Conservation (phyloP, 2,113 vertebrate genomes). For the Trematocara variabile region DNA sequence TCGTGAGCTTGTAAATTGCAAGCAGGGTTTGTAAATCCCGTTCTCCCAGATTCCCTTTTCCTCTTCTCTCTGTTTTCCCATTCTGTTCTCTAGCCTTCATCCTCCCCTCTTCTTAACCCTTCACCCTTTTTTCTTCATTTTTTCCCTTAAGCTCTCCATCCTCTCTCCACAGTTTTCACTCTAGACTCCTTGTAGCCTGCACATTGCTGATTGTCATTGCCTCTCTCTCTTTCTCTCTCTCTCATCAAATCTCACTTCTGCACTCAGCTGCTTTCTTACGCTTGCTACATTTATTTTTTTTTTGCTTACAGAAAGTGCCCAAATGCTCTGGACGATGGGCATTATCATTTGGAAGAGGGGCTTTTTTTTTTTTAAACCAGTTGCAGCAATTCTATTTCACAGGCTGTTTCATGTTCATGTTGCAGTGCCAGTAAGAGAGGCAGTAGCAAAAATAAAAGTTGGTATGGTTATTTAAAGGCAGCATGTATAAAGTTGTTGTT, state of each 20-base stretch:
- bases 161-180: constrained; percentile 8
- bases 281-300: background rate
- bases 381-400: background rate
- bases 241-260: background rate
- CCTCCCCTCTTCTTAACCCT: background rate
- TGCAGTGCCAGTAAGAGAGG: background rate
- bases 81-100: constrained; percentile 26
- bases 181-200: background rate
- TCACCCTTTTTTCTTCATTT: background rate
- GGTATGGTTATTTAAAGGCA: background rate
- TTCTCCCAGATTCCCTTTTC: constrained; percentile 13
- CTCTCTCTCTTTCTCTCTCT: background rate
- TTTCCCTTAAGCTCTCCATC: background rate
- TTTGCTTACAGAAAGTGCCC: background rate
- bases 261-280: background rate
- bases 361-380: background rate
- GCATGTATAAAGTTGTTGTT: background rate
- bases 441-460: background rate
- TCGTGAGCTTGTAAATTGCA: constrained; percentile 16
- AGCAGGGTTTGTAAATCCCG: constrained; percentile 46
- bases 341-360: background rate
- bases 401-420: background rate
- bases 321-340: background rate
- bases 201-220: background rate
- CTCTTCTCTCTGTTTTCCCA: constrained; percentile 5